These are phyloP conservation scores for Kobus ellipsiprymnus DNA, from an alignment of 2,113 vertebrate species.

Conservation along the genomic window DNA sequence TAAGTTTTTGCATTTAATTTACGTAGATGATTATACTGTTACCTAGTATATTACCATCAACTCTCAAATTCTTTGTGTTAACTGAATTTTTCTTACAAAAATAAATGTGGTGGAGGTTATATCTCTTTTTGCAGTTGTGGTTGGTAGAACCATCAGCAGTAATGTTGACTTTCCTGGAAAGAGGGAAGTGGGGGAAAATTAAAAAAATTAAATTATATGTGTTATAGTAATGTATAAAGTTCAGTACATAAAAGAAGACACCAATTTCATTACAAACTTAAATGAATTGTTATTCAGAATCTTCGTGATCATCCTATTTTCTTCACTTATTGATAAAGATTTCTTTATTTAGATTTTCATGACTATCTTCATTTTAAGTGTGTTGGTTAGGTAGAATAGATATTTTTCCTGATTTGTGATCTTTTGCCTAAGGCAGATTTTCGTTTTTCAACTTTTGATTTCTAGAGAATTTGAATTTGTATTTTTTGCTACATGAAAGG, in stretches of 20 bases:
- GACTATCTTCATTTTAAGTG: not conserved
- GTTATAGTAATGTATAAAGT: not conserved
- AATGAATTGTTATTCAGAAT: not conserved
- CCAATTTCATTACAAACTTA: not conserved
- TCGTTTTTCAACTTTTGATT: not conserved
- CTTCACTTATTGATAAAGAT: too few species aligned
- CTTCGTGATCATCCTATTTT: not conserved
- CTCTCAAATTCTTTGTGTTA: not conserved
- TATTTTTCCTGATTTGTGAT: not conserved
- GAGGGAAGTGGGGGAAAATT: not conserved
- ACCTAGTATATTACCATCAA: not conserved
- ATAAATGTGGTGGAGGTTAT: not conserved
- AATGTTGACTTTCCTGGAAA: not conserved
- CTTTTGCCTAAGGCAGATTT: not conserved
- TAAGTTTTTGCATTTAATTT: not conserved
- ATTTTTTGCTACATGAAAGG: not conserved
- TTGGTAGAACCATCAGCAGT: not conserved
- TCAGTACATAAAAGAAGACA: not conserved
- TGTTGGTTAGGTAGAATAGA: not conserved
- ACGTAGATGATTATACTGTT: not conserved
- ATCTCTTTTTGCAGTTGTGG: not conserved
- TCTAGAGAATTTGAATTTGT: not conserved
- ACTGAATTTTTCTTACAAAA: not conserved
- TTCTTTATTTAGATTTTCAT: not conserved
- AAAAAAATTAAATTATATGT: not conserved